Percentiles rank a stretch among this genome's conserved stretches.
Conservation (phyloP, 2,113 vertebrate species). For the Scolopax mira region DNA sequence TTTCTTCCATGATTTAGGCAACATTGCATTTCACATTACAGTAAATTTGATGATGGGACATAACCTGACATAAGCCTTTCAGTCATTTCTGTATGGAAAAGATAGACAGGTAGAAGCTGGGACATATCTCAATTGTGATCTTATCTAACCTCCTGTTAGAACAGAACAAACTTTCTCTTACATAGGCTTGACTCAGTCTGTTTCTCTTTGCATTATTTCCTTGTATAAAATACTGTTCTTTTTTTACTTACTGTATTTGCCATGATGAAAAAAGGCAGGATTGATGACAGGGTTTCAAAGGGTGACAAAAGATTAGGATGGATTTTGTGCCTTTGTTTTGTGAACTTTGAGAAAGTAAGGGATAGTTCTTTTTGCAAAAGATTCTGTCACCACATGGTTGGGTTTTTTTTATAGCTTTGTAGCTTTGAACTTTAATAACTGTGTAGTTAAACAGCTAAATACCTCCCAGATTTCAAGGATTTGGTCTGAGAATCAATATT, state of each 20-base stretch:
- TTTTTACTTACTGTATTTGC: background rate
- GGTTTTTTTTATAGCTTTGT: background rate
- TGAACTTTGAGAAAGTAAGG: background rate
- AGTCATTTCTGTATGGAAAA: background rate
- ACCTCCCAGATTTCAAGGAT: background rate
- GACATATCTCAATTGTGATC: background rate
- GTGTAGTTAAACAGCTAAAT: background rate
- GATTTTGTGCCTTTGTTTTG: background rate
- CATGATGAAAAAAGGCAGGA: background rate
- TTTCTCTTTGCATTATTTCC: background rate
- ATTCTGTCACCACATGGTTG: background rate
- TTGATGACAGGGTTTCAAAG: background rate
- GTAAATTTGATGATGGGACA: background rate
- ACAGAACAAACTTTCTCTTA: background rate
- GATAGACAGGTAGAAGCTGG: background rate
- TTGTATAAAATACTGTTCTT: background rate
- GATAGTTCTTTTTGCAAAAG: background rate
- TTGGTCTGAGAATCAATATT: background rate
- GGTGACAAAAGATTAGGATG: background rate
- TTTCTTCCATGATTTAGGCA: background rate
- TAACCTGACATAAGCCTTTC: background rate
- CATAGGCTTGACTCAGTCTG: background rate
- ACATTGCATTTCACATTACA: background rate
- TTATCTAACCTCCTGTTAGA: background rate
- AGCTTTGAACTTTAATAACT: background rate